Evolutionary conservation across 2,888 invertebrate genomes (phyloP).

Genomic region (Thecophora atra): DNA sequence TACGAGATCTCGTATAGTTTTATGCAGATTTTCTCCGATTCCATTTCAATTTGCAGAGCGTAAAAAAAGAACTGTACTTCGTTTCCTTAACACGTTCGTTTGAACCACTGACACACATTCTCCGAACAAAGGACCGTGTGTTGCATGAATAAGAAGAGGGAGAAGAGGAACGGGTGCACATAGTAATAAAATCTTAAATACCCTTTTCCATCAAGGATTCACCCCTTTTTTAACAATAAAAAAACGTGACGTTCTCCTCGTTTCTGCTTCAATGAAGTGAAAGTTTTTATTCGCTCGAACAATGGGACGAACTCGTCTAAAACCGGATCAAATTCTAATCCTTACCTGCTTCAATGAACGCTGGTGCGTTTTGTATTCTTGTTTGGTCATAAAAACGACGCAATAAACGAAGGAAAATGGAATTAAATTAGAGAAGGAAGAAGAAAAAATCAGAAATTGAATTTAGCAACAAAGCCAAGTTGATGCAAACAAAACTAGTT

Average conservation of each 20-base stretch:
- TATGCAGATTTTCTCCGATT: slow-evolving; percentile 3
- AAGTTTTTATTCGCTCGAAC: slow-evolving; percentile 6
- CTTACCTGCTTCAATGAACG: slow-evolving; percentile 8
- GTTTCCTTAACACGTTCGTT: not conserved
- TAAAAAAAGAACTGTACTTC: not conserved
- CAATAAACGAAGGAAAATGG: no score
- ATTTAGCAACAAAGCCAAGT: no score
- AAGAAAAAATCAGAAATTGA: no score
- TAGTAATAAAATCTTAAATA: no score
- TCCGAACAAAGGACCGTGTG: not conserved
- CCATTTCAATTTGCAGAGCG: slow-evolving; percentile 5
- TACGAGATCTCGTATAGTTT: not conserved
- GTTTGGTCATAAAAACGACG: not conserved
- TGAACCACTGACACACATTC: slow-evolving; percentile 28
- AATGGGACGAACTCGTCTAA: slow-evolving; percentile 15
- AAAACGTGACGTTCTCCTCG: not conserved
- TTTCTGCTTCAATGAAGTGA: not conserved
- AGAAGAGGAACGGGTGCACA: no score
- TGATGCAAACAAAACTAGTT: no score
- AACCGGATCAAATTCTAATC: slow-evolving; percentile 31
- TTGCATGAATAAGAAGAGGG: not conserved
- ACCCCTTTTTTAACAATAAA: not conserved
- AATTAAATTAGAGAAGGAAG: no score
- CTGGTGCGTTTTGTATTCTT: not conserved
- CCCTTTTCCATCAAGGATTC: not conserved